These are phyloP conservation scores for Diadegma fenestrale DNA, from an alignment of 2,888 invertebrate genomes.

Conservation along the genomic window DNA sequence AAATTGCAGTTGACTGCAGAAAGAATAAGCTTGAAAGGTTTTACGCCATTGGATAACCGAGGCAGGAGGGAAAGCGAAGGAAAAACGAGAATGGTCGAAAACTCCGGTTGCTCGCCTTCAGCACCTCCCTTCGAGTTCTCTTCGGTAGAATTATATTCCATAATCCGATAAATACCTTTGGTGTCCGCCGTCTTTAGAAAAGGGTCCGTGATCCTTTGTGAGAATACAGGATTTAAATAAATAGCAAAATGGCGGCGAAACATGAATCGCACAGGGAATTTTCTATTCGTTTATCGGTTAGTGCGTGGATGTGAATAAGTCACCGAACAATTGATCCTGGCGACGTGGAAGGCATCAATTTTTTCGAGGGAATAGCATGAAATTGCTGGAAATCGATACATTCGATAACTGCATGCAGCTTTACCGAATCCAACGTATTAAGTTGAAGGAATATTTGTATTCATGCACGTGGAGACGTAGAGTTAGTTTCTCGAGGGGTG, in stretches of 20 bases:
- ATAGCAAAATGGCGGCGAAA: conserved; percentile 58
- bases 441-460: conserved; percentile 22
- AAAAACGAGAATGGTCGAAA: conserved; percentile 80
- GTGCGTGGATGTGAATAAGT: conserved; percentile 36
- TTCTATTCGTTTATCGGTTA: conserved; percentile 61
- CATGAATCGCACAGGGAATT: conserved; percentile 50
- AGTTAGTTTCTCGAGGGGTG: conserved; percentile 43
- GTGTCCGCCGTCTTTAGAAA: conserved; percentile 69
- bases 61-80: conserved; percentile 69
- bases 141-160: conserved; percentile 80
- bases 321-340: conserved; percentile 31
- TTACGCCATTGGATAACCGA: conserved; percentile 57
- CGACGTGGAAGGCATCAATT: conserved; percentile 11
- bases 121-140: conserved; percentile 72
- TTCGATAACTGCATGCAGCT: conserved; percentile 45
- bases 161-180: conserved; percentile 83
- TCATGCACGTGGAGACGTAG: conserved; percentile 2
- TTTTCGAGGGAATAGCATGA: conserved; percentile 15
- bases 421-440: conserved; percentile 53
- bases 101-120: conserved; percentile 75
- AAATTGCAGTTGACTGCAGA: conserved; percentile 74
- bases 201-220: conserved; percentile 72
- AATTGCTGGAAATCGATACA: conserved; percentile 57
- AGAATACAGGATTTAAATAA: conserved; percentile 75
- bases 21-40: conserved; percentile 60